phyloP scores from a whole-genome alignment of 2,797 vertebrate species.

The Parambassis ranga region DNA sequence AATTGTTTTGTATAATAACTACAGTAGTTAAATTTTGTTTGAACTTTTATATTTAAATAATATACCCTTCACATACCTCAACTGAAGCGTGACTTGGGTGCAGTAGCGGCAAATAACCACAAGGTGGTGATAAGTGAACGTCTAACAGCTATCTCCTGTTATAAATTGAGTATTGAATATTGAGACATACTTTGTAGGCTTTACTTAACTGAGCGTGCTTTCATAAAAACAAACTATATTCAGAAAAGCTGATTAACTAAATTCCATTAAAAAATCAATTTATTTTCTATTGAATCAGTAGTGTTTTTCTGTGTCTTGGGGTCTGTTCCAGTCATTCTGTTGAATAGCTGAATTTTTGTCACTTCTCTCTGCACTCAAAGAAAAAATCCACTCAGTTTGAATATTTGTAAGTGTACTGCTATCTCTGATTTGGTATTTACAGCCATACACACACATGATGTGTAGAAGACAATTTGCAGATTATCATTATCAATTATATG shows the following conservation, averaged over 20 bases:
- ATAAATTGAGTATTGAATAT: conserved; percentile 7
- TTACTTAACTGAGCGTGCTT: conserved; percentile 15
- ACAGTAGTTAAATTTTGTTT: too few relatives aligned
- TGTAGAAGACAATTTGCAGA: too few relatives aligned
- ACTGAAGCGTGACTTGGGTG: background rate
- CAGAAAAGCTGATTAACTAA: conserved; percentile 13
- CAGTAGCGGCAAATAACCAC: background rate
- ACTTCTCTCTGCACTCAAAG: background rate
- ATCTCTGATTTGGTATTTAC: conserved; percentile 1
- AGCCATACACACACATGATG: too few relatives aligned
- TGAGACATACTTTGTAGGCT: conserved; percentile 7
- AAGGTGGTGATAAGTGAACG: conserved; percentile 47
- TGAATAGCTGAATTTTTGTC: conserved; percentile 27
- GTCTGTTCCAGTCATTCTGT: background rate
- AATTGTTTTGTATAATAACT: too few relatives aligned
- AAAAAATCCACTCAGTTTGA: background rate
- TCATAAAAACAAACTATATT: conserved; percentile 13
- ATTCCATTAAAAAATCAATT: conserved; percentile 25
- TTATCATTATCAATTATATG: too few relatives aligned
- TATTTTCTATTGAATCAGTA: conserved; percentile 5
- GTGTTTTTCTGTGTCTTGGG: background rate
- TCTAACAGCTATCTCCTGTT: conserved; percentile 1
- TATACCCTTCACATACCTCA: too few relatives aligned
- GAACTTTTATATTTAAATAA: too few relatives aligned
- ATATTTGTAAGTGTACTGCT: background rate